phyloP scores from a whole-genome alignment of 92 coral and sea anemone species.

The Desmophyllum pertusum region DNA sequence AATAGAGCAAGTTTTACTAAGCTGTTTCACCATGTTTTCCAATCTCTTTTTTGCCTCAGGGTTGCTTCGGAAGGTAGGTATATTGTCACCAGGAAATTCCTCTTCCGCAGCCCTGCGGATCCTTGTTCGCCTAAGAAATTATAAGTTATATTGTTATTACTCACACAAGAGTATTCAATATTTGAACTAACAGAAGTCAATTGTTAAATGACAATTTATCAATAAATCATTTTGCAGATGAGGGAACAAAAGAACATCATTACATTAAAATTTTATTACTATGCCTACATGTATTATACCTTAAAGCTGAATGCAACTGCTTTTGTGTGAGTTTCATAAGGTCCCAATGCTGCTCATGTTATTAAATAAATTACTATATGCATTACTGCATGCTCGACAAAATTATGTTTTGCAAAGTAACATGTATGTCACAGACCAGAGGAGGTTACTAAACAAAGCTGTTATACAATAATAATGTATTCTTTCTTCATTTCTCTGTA shows the following conservation, averaged over 20 bases:
- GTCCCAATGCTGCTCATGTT: background rate
- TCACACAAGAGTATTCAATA: background rate
- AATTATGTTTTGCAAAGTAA: too few species aligned
- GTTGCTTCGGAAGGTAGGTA: conserved; percentile 40
- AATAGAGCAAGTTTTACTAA: conserved; percentile 14
- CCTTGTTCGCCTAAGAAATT: conserved; percentile 8
- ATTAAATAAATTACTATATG: background rate
- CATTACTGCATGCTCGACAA: background rate
- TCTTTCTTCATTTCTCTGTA: too few species aligned
- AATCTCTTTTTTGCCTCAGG: conserved; percentile 31
- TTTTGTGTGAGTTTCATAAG: conserved; percentile 2
- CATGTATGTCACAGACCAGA: background rate
- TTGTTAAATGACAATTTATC: background rate
- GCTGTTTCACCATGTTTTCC: conserved; percentile 21
- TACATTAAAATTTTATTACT: background rate
- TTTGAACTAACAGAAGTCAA: background rate
- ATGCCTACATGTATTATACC: background rate
- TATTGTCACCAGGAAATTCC: conserved; percentile 24
- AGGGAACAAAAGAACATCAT: background rate
- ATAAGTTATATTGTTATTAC: background rate
- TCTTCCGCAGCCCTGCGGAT: conserved; percentile 32
- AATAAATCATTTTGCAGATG: background rate
- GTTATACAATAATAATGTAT: background rate
- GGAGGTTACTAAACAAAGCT: background rate
- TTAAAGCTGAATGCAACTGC: background rate